Base-by-base conservation (phyloP, 2,888 invertebrate genomes). In the Mechanitis mazaeus region DNA sequence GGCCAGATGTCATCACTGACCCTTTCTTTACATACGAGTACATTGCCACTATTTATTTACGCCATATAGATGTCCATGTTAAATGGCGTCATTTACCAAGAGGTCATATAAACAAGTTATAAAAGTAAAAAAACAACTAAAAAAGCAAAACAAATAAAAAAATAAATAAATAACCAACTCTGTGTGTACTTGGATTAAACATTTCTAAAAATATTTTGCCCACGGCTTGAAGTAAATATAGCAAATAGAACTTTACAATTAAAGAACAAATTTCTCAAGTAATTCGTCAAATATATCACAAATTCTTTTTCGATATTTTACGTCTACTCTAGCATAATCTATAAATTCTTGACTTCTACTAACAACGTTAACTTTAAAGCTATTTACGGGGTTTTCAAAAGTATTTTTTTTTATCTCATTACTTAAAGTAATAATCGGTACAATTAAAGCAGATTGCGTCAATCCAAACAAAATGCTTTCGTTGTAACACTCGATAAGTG, bases 281-380 rank as follows among this genome's bases (percentile, higher is more conserved):
- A 93, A 83, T 74, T 92, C 92, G 63, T 91, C 85, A 20, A 93
- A 78, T 68, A 93, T 76, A 73, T 93, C 92, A 3, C 78, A 82
- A 54, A 93, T 69, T 55, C 92, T 83, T 31, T 73, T 71, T 45
- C 84, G 78, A 72, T 86, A 88, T n/a, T 63, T 66, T 1, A 66
- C 61, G 62, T 86, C 78, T 58, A 77, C 69, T 61, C 69, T 72
- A 4, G 85, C 85, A 28, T 80, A 66, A 42, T 79, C 74, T 58
- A 85, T 80, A 50, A 88, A 76, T 58, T 84, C 80, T 58, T 78
- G 69, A 67, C 83, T 85, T 12, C 87, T 78, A 20, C 81, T 79
- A 2, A 80, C 77, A 35, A 75, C 66, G 66, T 81, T 82, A 2
- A 78, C 71, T 70, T 67, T 78, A 45, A 59, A 62, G 61, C 70